Evolutionary conservation across 2,797 vertebrate genomes (phyloP), one percentile per base, ranked within the genome.

Genomic region (Sarcoramphus papa): DNA sequence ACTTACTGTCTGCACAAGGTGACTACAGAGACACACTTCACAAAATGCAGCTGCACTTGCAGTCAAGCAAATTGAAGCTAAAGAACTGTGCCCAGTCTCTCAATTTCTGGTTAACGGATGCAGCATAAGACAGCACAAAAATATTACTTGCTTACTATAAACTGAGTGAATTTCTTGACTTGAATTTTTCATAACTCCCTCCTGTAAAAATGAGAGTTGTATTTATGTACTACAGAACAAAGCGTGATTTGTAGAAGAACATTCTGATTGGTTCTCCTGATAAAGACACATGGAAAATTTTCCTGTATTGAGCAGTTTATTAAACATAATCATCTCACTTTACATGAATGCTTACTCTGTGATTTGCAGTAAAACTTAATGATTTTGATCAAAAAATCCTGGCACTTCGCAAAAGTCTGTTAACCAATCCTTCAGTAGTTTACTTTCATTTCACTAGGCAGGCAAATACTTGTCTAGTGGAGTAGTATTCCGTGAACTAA

Each of bases 91-190:
- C 22, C 23, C 27, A 53, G 23, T 76, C 54, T 84, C n/a, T 74
- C 0, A 0, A 2, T 59, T 65, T 85, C n/a, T 81, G 43, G 3
- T 59, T 62, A 43, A 53, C 1, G 0, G 12, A 7, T 4, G 28
- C 13, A 10, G 22, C 54, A 24, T 63, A 68, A 63, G n/a, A 21
- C 22, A 47, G 67, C 27, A 60, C 31, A 65, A 78, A 54, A 78
- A n/a, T 48, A 40, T 22, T 60, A 65, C 4, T 53, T 60, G 22
- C 53, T 67, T 1, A 6, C 8, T 37, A 16, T 28, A 62, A 88
- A 54, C 2, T 1, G 16, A 63, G 7, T 63, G 3, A 45, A 63
- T 64, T 51, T 72, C 19, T 86, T 80, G 10, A 43, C 15, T 40
- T 85, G 17, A 23, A 31, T 65, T 67, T 76, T 62, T 62, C 9